Evolutionary conservation across 2,113 vertebrate genomes (phyloP).

Genomic region (Apus apus): DNA sequence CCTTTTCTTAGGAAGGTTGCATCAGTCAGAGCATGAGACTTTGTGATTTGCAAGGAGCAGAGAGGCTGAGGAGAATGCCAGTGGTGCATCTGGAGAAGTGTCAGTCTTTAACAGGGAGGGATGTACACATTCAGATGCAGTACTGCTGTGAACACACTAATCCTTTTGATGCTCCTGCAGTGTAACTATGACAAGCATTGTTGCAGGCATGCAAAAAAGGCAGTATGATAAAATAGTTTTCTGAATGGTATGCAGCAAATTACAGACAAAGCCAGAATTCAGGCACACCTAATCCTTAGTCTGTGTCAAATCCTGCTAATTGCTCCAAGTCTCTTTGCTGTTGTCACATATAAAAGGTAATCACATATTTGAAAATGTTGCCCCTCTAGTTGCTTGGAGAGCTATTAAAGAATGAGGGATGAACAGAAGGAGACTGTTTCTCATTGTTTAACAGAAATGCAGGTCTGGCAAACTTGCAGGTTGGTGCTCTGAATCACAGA

Average conservation of each 20-base stretch:
- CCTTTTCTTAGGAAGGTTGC: not conserved
- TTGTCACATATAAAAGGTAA: not conserved
- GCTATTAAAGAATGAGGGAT: not conserved
- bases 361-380: not conserved
- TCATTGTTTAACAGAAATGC: not conserved
- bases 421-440: not conserved
- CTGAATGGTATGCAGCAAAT: not conserved
- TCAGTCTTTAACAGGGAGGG: not conserved
- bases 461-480: not conserved
- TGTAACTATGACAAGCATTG: not conserved
- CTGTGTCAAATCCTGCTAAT: not conserved
- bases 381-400: not conserved
- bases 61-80: not conserved
- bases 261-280: not conserved
- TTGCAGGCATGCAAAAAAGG: not conserved
- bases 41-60: not conserved
- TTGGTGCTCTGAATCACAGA: not conserved
- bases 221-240: not conserved
- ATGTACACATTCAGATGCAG: not conserved
- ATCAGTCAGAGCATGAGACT: not conserved
- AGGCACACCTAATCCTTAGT: not conserved
- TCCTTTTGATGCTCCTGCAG: not conserved
- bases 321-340: not conserved
- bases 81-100: rapidly evolving
- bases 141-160: not conserved